Evolutionary conservation across 64 coral and sea anemone species (phyloP), one percentile per base, ranked within the genome.

Genomic region (Montipora sp.): DNA sequence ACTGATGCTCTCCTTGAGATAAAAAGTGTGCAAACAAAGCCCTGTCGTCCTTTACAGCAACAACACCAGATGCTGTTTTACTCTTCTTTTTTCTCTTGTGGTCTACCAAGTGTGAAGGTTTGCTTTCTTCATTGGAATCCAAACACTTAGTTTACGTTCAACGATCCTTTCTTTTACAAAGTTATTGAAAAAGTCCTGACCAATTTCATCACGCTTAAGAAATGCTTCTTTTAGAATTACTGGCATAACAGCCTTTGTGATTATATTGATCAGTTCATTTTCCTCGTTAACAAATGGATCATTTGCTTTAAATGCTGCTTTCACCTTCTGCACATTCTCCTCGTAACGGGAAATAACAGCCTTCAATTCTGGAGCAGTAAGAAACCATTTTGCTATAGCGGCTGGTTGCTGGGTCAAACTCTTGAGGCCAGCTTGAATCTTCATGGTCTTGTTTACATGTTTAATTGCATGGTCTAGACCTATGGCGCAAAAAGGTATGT

Each of bases 401-500:
- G 61, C 83, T 86, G 83, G 83, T 44, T 86, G 63, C 51, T 92
- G 90, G 7, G 81, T 92, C 70, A 92, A 13, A 65, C 90, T 83
- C 18, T 92, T 92, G 1, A 87, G 44, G 58, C 90, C 90, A 50
- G 73, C 90, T 84, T 53, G 46, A 10, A 92, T 92, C 82, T 92
- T 92, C 90, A 92, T 92, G 1, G 48, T 78, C 36, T 92, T 92
- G 82, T 92, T 87, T 8, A 87, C 90, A 77, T 92, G 90, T 71
- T 92, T 80, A 43, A 84, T 92, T 5, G 80, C 79, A 45, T 85
- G 90, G 43, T 92, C 90, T 60, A 73, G 90, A 20, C 81, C 82
- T 48, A 87, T 92, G 55, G 90, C 90, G 48, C 90, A 92, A 50
- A 92, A 92, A 66, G 90, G 90, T 16, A 92, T 92, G 12, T 92